phyloP scores from a whole-genome alignment of 2,888 invertebrate species.

The Amitus sp. region DNA sequence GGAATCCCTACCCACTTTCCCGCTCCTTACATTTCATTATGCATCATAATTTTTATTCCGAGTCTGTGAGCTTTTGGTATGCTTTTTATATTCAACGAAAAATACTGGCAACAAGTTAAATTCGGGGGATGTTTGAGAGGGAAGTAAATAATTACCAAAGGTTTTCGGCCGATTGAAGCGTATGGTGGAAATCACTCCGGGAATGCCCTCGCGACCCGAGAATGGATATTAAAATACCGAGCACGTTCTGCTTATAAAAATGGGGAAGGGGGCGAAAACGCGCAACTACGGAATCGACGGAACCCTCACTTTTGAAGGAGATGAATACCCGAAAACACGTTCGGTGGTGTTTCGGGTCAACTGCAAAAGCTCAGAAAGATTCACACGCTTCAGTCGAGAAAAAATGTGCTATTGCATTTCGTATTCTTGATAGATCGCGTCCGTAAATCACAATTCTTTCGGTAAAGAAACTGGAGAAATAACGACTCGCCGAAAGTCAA shows the following conservation, averaged over 20 bases:
- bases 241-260: conserved; percentile 36
- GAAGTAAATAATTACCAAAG: neutral
- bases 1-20: no score
- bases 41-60: neutral
- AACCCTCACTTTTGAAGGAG: neutral
- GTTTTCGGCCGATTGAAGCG: neutral
- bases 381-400: neutral
- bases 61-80: no score
- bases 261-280: conserved; percentile 30
- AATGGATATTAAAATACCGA: conserved; percentile 29
- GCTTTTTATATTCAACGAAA: no score
- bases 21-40: neutral
- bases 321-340: neutral
- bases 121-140: neutral
- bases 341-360: neutral
- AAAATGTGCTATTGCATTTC: neutral
- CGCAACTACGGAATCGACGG: neutral
- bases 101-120: no score
- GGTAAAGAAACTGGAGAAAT: no score
- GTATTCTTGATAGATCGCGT: no score
- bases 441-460: no score
- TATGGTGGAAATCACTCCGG: neutral
- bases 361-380: neutral
- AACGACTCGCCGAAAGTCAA: no score
- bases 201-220: neutral